Base-by-base conservation (phyloP, 2,888 invertebrate species). In the Chesias legatella region DNA sequence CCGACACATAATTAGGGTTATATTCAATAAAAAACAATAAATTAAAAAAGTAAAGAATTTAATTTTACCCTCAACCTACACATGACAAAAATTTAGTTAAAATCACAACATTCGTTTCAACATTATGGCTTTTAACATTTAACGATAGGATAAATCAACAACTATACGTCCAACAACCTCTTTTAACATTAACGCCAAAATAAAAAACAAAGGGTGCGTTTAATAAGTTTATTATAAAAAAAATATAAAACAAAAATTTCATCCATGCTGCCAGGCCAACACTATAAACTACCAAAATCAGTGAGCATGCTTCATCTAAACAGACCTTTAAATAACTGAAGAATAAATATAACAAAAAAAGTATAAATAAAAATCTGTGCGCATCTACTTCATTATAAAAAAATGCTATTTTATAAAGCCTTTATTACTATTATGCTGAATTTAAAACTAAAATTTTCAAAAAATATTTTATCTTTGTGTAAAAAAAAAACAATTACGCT, bases 181-280 rank as follows among this genome's bases (percentile, higher is more conserved):
- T n/a, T n/a, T n/a, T n/a, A n/a, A 53, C 56, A 59, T 61, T 40
- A 45, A 51, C 13, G 13, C 13, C 48, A 60, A 56, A 64, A 60
- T 58, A 59, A 64, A 65, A 69, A 71, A 67, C 56, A 58, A 68
- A 65, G 56, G 58, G 64, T 53, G 59, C 73, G 75, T 86, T 84
- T 79, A 80, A 83, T 78, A 83, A 75, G 78, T 83, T 88, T 84
- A 83, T 83, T 85, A 81, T n/a, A 86, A 78, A 80, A 80, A 79
- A 61, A 62, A 70, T 78, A 64, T 70, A 75, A 73, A 76, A 73
- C 75, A 79, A 78, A 73, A 70, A 73, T 63, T 69, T n/a, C 75
- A 72, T 74, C 71, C 74, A 74, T 71, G 80, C 79, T 70, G 67
- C 73, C 75, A 35, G 39, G 70, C 68, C 73, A 72, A 74, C 67